Base-by-base conservation (phyloP, 2,888 invertebrate genomes). In the Patella depressa region DNA sequence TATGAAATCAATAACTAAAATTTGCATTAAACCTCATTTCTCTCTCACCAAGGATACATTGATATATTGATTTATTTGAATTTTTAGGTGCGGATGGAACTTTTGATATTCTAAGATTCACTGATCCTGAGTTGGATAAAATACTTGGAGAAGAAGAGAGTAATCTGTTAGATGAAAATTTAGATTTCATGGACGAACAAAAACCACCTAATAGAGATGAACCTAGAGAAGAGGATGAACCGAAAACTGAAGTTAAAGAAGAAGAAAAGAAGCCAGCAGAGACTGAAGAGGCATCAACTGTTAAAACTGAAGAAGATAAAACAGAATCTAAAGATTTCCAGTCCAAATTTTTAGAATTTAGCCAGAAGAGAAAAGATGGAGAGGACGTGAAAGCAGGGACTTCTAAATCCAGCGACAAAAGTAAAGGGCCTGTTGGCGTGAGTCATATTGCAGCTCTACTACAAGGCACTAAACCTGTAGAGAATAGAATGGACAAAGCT, bases 51-150 rank as follows among this genome's bases (percentile, higher is more conserved):
- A 34, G 57, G 14, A 19, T n/a, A 19, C 55, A 24, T 53, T 72
- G 3, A 53, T 71, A 53, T 17, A 17, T 54, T 71, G 34, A 75
- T 34, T 69, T 19, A 3, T 73, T 73, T 45, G 45, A 45, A 45
- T 69, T 79, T 80, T 5, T 82, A 88, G 88, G 85, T 82, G 84
- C 83, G 80, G 97, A 97, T 93, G 90, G 90, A 14, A 88, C 89
- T n/a, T 98, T 98, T 92, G 98, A 98, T 91, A 97, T 98, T 88
- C 92, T 98, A 82, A 97, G 97, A 91, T 98, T 98, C 91, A 98
- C 97, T 0, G 98, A 98, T 93, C 97, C 98, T 0, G 97, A 97
- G 92, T 93, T 97, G 75, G 97, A 96, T 84, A 95, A 95, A 80
- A 94, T 85, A 55, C 83, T 90, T 7, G 87, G 86, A 65, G 96